phyloP scores from a whole-genome alignment of 2,113 vertebrate genomes.

The Pimephales promelas region DNA sequence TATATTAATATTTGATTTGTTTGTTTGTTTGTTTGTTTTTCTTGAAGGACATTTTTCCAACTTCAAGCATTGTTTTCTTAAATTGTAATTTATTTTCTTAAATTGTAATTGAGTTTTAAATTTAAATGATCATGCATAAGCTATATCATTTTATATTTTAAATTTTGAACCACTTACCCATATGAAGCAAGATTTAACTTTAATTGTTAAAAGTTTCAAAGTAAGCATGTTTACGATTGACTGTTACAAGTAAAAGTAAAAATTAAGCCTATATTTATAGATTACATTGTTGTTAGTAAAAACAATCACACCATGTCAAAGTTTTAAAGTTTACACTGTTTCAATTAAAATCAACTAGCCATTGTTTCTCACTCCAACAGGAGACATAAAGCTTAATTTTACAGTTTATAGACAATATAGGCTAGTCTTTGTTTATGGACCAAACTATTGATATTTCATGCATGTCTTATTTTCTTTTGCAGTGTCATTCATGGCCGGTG shows the following conservation, averaged over 20 bases:
- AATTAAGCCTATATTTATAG: neutral
- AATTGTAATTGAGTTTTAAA: no score
- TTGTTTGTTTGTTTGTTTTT: no score
- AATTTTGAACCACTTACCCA: no score
- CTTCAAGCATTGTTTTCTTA: no score
- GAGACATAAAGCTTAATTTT: neutral
- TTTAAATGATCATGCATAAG: no score
- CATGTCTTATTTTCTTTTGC: neutral
- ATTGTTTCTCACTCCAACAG: neutral
- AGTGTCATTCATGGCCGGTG: constrained; percentile 73
- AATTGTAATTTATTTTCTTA: no score
- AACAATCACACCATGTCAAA: neutral
- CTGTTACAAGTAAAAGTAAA: neutral
- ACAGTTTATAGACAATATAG: neutral
- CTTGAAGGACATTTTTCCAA: no score
- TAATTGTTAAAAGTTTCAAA: neutral
- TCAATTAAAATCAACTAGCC: neutral
- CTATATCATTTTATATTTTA: no score
- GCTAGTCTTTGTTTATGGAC: neutral
- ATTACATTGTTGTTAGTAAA: neutral
- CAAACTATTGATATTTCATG: neutral
- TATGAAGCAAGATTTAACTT: no score
- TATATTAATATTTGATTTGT: no score
- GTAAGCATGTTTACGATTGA: neutral
- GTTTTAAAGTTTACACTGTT: neutral